Conservation (phyloP, 2,113 vertebrate species). For the Megaceryle torquata region DNA sequence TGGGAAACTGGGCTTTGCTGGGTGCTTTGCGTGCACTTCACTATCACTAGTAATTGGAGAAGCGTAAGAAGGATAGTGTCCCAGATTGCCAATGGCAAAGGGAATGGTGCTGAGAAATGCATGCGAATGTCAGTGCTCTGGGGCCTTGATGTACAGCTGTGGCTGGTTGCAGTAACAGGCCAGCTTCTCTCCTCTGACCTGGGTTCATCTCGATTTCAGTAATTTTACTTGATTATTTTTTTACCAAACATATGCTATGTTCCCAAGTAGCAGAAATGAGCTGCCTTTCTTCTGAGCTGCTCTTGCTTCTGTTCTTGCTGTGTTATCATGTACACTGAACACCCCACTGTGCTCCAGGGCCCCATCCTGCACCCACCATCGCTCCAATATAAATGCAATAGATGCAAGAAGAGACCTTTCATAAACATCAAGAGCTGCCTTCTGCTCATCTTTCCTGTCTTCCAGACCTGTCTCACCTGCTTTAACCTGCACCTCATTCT, state of each 20-base stretch:
- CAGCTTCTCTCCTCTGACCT: background rate
- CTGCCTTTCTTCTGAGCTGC: background rate
- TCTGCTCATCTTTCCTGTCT: background rate
- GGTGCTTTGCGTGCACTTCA: background rate
- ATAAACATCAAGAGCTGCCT: fast-evolving
- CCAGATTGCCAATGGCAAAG: background rate
- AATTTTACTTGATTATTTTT: background rate
- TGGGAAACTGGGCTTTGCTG: background rate
- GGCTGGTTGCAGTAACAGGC: fast-evolving
- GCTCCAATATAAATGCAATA: background rate
- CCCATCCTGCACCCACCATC: background rate
- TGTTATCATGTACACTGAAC: background rate
- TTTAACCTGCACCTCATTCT: background rate
- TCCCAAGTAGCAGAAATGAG: background rate
- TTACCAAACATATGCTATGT: fast-evolving
- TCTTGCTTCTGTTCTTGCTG: background rate
- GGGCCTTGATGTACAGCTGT: background rate
- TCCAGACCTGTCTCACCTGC: background rate
- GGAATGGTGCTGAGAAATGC: background rate
- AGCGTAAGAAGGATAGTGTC: background rate
- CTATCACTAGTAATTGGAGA: background rate
- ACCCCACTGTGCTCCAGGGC: background rate
- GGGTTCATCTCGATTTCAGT: background rate
- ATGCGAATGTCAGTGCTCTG: background rate
- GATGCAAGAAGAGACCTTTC: background rate